Percentiles rank a stretch among this genome's conserved stretches.
These are phyloP conservation scores for Stenolophus ochropezus DNA, from an alignment of 2,888 invertebrate genomes.

Conservation along the genomic window DNA sequence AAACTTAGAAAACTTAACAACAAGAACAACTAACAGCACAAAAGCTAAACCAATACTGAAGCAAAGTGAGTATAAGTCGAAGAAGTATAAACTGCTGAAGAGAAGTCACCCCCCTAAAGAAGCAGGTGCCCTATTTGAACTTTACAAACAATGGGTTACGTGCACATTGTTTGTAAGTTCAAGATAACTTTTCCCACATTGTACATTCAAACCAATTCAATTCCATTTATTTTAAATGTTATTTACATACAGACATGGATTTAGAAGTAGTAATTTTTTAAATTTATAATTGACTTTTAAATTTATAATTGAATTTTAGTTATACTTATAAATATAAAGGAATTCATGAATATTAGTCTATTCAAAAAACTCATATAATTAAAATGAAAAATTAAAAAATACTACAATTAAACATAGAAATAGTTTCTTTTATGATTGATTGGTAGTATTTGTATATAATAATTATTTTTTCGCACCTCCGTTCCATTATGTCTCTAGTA, in stretches of 20 bases:
- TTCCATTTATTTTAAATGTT: not conserved
- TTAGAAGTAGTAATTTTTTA: not conserved
- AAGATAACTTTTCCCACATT: constrained; percentile 16
- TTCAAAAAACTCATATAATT: too few species aligned
- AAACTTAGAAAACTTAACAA: not conserved
- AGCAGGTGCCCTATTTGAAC: constrained; percentile 27
- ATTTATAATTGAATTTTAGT: not conserved
- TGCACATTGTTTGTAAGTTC: constrained; percentile 2
- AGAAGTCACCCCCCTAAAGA: not conserved
- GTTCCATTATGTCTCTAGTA: too few species aligned
- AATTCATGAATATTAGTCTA: too few species aligned
- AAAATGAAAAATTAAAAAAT: too few species aligned
- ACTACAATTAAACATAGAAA: too few species aligned
- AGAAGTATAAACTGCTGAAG: not conserved
- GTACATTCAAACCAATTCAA: constrained; percentile 17
- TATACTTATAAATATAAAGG: too few species aligned
- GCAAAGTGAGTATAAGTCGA: not conserved
- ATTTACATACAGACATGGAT: too few species aligned
- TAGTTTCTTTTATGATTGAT: too few species aligned
- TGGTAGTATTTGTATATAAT: too few species aligned
- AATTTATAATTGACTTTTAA: not conserved
- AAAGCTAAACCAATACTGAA: constrained; percentile 3
- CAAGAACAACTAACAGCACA: not conserved
- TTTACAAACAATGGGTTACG: not conserved
- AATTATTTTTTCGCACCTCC: too few species aligned